These are phyloP conservation scores for Anthrax anthrax DNA, from an alignment of 2,888 invertebrate species.

Conservation along the genomic window DNA sequence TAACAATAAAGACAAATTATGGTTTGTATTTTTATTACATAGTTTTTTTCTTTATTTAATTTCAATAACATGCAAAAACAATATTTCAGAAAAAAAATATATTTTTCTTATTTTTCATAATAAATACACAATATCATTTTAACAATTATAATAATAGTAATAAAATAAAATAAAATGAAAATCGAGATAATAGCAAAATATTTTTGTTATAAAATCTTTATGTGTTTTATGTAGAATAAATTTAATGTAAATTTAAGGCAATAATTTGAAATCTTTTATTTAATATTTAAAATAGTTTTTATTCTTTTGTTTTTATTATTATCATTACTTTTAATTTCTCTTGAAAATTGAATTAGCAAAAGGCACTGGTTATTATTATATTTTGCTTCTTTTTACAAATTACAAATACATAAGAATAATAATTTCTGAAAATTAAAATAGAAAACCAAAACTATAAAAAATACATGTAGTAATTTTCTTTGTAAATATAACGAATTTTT, in stretches of 20 bases:
- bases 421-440: too few species aligned
- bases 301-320: not conserved
- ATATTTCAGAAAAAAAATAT: too few species aligned
- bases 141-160: too few species aligned
- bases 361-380: slow-evolving; percentile 4
- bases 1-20: too few species aligned
- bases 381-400: not conserved
- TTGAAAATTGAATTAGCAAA: slow-evolving; percentile 1
- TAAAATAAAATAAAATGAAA: not conserved
- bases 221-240: not conserved
- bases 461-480: too few species aligned
- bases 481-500: slow-evolving; percentile 1
- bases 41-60: too few species aligned
- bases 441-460: too few species aligned
- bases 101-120: not conserved
- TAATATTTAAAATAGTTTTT: not conserved
- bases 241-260: too few species aligned
- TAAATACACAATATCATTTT: not conserved
- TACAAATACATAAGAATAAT: too few species aligned
- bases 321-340: not conserved
- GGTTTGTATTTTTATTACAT: too few species aligned
- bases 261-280: too few species aligned
- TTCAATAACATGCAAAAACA: too few species aligned
- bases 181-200: not conserved
- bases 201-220: not conserved